These are phyloP conservation scores for Zoanthus sansibaricus DNA, from an alignment of 92 coral and sea anemone genomes.

Conservation along the genomic window DNA sequence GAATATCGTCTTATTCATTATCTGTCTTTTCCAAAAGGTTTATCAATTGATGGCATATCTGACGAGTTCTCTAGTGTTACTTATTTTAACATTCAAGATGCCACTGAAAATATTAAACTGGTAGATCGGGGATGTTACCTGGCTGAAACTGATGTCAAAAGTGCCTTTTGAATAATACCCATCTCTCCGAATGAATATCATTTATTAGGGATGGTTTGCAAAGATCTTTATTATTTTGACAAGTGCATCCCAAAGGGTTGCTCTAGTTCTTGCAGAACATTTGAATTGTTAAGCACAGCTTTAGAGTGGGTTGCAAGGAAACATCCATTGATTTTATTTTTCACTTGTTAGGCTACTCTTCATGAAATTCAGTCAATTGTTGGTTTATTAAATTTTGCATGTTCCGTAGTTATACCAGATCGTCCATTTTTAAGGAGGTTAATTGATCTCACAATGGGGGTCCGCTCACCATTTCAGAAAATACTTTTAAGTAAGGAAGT, in stretches of 20 bases:
- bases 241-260: conserved; percentile 53
- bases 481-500: conserved; percentile 49
- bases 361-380: conserved; percentile 32
- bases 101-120: neutral
- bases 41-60: conserved; percentile 65
- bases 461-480: conserved; percentile 39
- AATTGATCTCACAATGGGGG: conserved; percentile 47
- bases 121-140: conserved; percentile 40
- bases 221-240: conserved; percentile 42
- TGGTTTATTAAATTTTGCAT: conserved; percentile 47
- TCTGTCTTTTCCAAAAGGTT: conserved; percentile 65
- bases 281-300: conserved; percentile 60
- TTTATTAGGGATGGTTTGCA: conserved; percentile 52
- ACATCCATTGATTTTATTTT: conserved; percentile 7
- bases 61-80: conserved; percentile 16
- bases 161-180: conserved; percentile 51
- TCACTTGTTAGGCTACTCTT: conserved; percentile 50
- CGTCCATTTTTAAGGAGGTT: conserved; percentile 54
- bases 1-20: conserved; percentile 71
- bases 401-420: conserved; percentile 47
- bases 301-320: conserved; percentile 43
- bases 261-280: conserved; percentile 48
- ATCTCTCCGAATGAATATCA: conserved; percentile 52
- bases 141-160: conserved; percentile 57
- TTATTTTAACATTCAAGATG: conserved; percentile 34